These are phyloP conservation scores for Sternotherus odoratus DNA, from an alignment of 2,797 vertebrate genomes.

Conservation along the genomic window DNA sequence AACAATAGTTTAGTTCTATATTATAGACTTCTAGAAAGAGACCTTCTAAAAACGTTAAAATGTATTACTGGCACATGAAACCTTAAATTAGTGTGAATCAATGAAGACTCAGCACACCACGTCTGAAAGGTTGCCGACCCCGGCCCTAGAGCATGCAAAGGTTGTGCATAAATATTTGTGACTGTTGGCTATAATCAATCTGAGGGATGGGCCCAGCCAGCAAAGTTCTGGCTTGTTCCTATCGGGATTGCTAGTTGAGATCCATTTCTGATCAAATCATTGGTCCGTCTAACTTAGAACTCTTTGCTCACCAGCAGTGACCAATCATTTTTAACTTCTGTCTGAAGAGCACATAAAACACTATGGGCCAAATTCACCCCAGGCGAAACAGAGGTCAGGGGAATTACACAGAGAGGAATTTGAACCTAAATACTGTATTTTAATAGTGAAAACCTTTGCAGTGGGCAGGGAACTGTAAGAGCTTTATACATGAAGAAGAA, in stretches of 20 bases:
- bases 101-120: too few species aligned
- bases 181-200: accelerated
- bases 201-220: background rate
- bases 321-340: constrained; percentile 4
- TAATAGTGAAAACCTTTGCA: constrained; percentile 72
- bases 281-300: background rate
- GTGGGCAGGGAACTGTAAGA: constrained; percentile 69
- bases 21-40: too few species aligned
- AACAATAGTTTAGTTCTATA: too few species aligned
- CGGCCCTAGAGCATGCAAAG: too few species aligned
- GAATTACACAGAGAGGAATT: constrained; percentile 53
- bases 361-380: constrained; percentile 48
- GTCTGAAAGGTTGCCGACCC: too few species aligned
- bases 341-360: background rate
- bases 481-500: constrained; percentile 68
- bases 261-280: background rate
- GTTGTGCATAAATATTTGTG: background rate
- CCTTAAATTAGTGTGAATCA: too few species aligned
- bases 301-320: constrained; percentile 26
- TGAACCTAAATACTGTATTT: constrained; percentile 52
- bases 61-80: too few species aligned
- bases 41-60: too few species aligned
- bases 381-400: constrained; percentile 54
- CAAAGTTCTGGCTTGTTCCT: constrained; percentile 1
- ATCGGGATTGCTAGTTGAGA: background rate